Conservation (phyloP, 2,113 vertebrate species). For the Cnemophilus loriae region DNA sequence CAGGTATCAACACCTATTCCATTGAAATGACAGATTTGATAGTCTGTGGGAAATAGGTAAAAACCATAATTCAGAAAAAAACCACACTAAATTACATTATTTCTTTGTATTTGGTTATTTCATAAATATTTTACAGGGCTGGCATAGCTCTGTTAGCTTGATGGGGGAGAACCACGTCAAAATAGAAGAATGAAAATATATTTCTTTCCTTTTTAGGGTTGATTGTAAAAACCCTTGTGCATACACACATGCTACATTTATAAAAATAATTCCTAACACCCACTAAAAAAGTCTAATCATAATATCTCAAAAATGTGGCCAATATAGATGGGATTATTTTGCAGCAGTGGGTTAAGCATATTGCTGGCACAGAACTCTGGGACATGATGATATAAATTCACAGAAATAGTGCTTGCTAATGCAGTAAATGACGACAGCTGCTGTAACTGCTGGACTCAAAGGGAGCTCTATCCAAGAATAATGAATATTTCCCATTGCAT, state of each 20-base stretch:
- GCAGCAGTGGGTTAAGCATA: constrained; percentile 25
- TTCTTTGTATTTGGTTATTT: background rate
- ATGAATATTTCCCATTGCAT: constrained; percentile 23
- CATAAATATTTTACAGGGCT: background rate
- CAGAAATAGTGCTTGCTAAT: constrained; percentile 41
- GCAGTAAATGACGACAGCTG: constrained; percentile 60
- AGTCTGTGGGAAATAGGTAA: background rate
- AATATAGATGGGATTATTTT: constrained; percentile 42
- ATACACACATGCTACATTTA: background rate
- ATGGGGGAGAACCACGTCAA: background rate
- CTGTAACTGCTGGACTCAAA: constrained; percentile 41
- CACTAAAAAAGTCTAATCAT: constrained; percentile 40
- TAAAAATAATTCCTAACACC: constrained; percentile 56
- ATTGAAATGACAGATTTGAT: background rate
- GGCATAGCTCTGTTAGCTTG: background rate
- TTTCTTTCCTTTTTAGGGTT: background rate
- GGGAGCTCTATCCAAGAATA: constrained; percentile 50
- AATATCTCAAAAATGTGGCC: constrained; percentile 54
- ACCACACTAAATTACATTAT: background rate
- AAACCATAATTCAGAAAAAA: background rate
- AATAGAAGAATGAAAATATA: background rate
- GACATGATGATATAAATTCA: constrained; percentile 43
- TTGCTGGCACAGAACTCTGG: constrained; percentile 41
- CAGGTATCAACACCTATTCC: background rate
- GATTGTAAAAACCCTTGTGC: constrained; percentile 22